Evolutionary conservation across 2,113 vertebrate genomes (phyloP).

Genomic region (Rhinichthys klamathensis): DNA sequence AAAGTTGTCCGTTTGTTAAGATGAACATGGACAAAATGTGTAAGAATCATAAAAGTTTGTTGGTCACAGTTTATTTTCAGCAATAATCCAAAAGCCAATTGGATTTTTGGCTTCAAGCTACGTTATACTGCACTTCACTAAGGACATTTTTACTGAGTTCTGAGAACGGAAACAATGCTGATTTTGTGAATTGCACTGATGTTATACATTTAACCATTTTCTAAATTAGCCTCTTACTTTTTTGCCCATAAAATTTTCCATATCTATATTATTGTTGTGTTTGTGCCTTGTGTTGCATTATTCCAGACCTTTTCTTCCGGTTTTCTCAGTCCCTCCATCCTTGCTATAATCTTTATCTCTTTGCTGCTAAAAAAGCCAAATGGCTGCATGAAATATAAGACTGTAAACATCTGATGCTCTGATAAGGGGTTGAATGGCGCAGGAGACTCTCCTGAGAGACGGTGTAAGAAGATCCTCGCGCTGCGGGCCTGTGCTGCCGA

Average conservation of each 20-base stretch:
- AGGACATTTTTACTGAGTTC: not conserved
- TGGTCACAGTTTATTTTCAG: not conserved
- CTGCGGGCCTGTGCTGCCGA: not conserved
- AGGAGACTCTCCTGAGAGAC: slow-evolving; percentile 34
- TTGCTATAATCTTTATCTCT: slow-evolving; percentile 31
- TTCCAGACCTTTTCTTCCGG: not conserved
- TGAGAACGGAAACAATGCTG: not conserved
- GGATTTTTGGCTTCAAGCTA: not conserved
- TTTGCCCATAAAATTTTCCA: not conserved
- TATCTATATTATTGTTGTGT: not conserved
- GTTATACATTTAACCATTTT: not conserved
- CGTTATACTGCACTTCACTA: not conserved
- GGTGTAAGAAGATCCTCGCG: not conserved
- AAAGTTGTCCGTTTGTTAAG: too few relatives aligned
- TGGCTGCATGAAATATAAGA: slow-evolving; percentile 26
- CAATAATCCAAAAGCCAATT: not conserved
- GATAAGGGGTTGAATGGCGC: slow-evolving; percentile 40
- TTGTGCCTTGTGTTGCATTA: slow-evolving; percentile 1
- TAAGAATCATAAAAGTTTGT: not conserved
- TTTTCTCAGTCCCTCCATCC: not conserved
- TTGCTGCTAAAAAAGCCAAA: not conserved
- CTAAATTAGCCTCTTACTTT: not conserved
- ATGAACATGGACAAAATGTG: too few relatives aligned
- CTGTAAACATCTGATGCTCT: slow-evolving; percentile 35
- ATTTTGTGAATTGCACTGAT: not conserved